A percentile compares a stretch with the other conserved stretches of the same genome.
These are phyloP conservation scores for Emydura subglobosa DNA, from an alignment of 2,113 vertebrate genomes.

Conservation along the genomic window DNA sequence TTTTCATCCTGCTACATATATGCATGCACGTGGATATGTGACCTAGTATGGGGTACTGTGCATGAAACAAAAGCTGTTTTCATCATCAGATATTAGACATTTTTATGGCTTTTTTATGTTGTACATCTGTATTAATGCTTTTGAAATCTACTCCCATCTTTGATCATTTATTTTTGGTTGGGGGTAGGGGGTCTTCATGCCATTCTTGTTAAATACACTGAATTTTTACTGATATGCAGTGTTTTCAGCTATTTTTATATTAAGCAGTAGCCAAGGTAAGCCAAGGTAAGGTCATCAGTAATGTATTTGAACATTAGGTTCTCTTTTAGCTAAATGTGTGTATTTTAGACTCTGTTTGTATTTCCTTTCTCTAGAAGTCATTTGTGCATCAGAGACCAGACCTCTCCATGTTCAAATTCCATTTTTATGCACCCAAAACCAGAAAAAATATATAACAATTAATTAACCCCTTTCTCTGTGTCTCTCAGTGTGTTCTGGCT, in stretches of 20 bases:
- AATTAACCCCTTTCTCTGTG: neutral
- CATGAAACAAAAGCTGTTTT: neutral
- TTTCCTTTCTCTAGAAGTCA: neutral
- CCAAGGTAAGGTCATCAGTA: neutral
- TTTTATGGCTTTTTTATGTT: neutral
- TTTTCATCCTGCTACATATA: neutral
- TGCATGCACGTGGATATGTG: neutral
- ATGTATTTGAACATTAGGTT: neutral
- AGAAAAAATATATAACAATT: neutral
- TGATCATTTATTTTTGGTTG: neutral
- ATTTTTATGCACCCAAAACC: neutral
- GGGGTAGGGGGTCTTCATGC: neutral
- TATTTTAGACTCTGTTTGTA: neutral
- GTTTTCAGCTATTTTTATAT: neutral
- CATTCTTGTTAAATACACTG: neutral
- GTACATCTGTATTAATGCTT: neutral
- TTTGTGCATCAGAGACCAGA: neutral
- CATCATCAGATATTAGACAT: neutral
- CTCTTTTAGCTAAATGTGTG: neutral
- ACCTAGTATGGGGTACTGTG: neutral
- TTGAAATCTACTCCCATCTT: neutral
- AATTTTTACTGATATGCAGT: neutral
- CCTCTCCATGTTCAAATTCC: neutral
- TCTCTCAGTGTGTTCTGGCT: neutral
- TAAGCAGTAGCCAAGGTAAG: neutral